Evolutionary conservation across 2,113 vertebrate genomes (phyloP).

Genomic region (Tachycineta bicolor): DNA sequence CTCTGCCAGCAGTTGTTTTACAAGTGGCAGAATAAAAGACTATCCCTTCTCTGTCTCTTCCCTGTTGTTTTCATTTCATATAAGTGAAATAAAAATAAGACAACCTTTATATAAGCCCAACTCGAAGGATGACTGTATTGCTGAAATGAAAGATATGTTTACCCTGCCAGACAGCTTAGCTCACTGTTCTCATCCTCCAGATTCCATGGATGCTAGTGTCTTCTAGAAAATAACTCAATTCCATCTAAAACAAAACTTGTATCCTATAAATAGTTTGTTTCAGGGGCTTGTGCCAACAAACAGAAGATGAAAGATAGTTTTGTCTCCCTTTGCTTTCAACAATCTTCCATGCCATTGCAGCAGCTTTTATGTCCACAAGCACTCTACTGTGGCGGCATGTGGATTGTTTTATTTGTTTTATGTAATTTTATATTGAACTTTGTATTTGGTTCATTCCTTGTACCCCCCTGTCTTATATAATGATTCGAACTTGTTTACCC

Average conservation of each 20-base stretch:
- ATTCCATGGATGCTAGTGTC: neutral
- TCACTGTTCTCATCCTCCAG: neutral
- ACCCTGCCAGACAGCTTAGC: neutral
- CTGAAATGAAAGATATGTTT: neutral
- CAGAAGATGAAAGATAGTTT: neutral
- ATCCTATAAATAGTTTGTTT: neutral
- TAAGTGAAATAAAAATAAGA: constrained; percentile 4
- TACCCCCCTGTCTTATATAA: no score
- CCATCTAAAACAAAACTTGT: neutral
- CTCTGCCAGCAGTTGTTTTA: neutral
- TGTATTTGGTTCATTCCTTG: no score
- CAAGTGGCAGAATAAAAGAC: neutral
- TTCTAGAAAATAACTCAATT: neutral
- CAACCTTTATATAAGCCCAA: constrained; percentile 13
- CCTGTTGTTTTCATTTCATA: neutral
- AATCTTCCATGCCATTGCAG: neutral
- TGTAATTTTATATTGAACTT: no score
- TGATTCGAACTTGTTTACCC: no score
- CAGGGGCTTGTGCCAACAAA: neutral
- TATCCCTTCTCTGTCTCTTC: neutral
- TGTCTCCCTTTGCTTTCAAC: neutral
- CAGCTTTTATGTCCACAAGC: neutral
- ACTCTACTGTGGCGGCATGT: no score
- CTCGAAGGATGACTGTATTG: neutral
- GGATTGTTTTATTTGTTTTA: no score